These are phyloP conservation scores for Apis florea DNA, from an alignment of 1,140 invertebrate genomes.

Conservation along the genomic window DNA sequence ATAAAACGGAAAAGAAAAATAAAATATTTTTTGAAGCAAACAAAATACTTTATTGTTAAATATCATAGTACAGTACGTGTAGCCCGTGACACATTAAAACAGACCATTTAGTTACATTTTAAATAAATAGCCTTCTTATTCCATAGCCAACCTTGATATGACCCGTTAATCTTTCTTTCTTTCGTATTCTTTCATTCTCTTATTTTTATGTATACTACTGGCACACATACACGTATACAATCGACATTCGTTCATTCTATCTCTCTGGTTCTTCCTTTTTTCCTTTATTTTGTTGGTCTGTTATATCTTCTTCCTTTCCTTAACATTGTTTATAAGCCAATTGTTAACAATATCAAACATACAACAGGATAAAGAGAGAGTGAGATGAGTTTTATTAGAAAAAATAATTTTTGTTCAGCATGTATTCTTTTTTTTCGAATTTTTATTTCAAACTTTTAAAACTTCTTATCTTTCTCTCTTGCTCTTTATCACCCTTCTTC, in stretches of 20 bases:
- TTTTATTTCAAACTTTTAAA: conserved; percentile 7
- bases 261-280: conserved; percentile 56
- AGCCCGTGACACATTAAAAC: conserved; percentile 81
- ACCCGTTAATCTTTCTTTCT: conserved; percentile 59
- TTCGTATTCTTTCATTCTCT: conserved; percentile 39
- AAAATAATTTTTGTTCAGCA: conserved; percentile 73
- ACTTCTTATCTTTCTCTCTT: conserved; percentile 28
- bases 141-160: conserved; percentile 80
- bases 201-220: conserved; percentile 14
- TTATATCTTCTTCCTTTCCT: conserved; percentile 56
- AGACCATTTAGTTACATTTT: conserved; percentile 80
- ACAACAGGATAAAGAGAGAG: conserved; percentile 71
- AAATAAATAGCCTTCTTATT: conserved; percentile 80
- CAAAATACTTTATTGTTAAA: conserved; percentile 81
- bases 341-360: conserved; percentile 74
- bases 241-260: conserved; percentile 18
- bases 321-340: conserved; percentile 71
- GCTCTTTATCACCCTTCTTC: neutral
- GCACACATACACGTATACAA: neutral
- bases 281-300: conserved; percentile 58
- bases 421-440: neutral
- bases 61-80: conserved; percentile 81
- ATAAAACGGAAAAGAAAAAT: neutral
- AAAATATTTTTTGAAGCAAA: conserved; percentile 75
- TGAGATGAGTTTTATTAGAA: conserved; percentile 74